These are phyloP conservation scores for Drosophila watanabei DNA, from an alignment of 1,140 invertebrate genomes.

Conservation along the genomic window DNA sequence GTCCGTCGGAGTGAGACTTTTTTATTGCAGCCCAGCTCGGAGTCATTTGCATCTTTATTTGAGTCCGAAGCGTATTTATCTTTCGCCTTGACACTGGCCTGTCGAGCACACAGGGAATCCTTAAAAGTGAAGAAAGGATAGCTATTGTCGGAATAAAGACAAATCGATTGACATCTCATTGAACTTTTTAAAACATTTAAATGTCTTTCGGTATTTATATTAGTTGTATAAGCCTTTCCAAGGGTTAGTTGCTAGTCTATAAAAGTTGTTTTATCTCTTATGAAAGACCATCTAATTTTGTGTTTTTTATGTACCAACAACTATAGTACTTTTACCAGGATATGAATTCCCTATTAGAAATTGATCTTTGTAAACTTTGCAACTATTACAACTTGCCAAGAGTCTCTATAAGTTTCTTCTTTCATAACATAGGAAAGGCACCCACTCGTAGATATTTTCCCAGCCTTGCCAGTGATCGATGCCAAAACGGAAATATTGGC, in stretches of 20 bases:
- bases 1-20: constrained; percentile 21
- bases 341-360: background rate
- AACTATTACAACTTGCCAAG: background rate
- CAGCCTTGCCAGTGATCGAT: constrained; percentile 14
- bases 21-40: constrained; percentile 42
- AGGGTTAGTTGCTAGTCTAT: too few species aligned
- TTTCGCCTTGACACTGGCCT: constrained; percentile 10
- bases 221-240: too few species aligned
- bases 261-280: too few species aligned
- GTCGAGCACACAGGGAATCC: background rate
- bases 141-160: background rate
- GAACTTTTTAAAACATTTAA: background rate
- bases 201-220: background rate
- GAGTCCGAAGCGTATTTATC: constrained; percentile 40
- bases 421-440: background rate
- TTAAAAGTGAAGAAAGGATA: background rate
- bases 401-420: background rate
- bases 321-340: too few species aligned
- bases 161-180: background rate
- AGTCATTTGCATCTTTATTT: constrained; percentile 79
- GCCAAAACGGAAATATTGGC: constrained; percentile 40
- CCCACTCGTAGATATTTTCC: constrained; percentile 9
- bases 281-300: too few species aligned
- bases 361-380: background rate
- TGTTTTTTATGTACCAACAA: too few species aligned